Evolutionary conservation across 2,888 invertebrate genomes (phyloP).

Genomic region (Dione juno): DNA sequence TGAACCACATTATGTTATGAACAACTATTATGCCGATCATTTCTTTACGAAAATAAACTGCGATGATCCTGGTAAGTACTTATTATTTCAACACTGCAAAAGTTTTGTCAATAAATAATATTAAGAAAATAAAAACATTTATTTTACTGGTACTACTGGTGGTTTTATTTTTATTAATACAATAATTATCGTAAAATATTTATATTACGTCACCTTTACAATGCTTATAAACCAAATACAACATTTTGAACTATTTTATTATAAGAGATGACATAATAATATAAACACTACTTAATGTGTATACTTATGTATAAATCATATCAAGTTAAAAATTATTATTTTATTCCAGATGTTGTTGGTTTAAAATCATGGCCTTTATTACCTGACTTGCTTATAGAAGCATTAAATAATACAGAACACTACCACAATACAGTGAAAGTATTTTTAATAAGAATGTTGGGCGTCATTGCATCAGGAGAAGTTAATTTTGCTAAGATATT

Average conservation of each 20-base stretch:
- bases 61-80: constrained; percentile 74
- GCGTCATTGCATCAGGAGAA: constrained; percentile 84
- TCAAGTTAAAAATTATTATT: constrained; percentile 18
- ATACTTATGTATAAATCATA: neutral
- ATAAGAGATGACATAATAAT: neutral
- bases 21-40: constrained; percentile 86
- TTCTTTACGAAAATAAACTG: constrained; percentile 84
- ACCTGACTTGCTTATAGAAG: constrained; percentile 61
- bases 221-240: too few species aligned
- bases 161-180: too few species aligned
- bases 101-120: neutral
- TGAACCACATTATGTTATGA: constrained; percentile 83
- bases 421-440: constrained; percentile 73
- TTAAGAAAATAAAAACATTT: neutral
- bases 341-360: constrained; percentile 65
- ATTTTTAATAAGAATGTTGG: constrained; percentile 86
- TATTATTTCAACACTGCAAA: neutral
- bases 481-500: constrained; percentile 83
- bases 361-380: constrained; percentile 59
- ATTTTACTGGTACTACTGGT: neutral
- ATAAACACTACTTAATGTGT: neutral
- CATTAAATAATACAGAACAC: constrained; percentile 55
- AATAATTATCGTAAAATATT: too few species aligned
- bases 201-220: too few species aligned
- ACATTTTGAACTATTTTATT: neutral